phyloP scores from a whole-genome alignment of 2,797 vertebrate species.

The Manis crassicaudata region DNA sequence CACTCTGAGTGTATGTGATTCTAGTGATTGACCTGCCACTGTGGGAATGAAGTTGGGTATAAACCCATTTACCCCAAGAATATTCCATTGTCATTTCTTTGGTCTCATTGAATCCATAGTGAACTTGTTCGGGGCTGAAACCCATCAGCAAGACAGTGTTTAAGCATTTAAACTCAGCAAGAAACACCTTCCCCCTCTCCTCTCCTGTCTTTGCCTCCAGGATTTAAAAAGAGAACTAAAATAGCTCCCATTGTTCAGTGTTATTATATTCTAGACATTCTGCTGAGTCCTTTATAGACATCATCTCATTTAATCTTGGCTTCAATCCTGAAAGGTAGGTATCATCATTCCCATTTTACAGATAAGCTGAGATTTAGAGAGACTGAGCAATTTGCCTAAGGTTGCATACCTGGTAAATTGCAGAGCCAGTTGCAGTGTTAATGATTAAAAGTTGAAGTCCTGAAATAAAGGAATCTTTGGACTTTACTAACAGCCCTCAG shows the following conservation, averaged over 20 bases:
- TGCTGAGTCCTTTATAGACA: background rate
- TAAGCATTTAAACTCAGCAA: background rate
- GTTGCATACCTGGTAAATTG: background rate
- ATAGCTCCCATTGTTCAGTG: background rate
- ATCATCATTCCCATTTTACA: background rate
- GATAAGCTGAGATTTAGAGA: constrained; percentile 13
- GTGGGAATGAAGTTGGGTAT: too few species aligned
- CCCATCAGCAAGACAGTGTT: background rate
- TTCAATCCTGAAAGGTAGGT: background rate
- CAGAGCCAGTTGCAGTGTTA: background rate
- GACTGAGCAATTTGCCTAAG: background rate
- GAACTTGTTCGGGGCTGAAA: too few species aligned
- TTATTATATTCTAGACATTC: constrained; percentile 13
- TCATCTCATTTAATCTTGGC: constrained; percentile 36
- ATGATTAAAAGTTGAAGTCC: background rate
- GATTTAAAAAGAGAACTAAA: constrained; percentile 43
- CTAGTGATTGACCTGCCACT: too few species aligned
- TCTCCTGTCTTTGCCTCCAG: background rate
- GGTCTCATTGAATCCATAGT: too few species aligned
- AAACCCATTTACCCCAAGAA: too few species aligned
- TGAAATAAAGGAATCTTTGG: constrained; percentile 9
- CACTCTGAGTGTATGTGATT: too few species aligned
- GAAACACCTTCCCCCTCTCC: background rate
- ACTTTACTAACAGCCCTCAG: background rate
- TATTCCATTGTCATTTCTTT: too few species aligned